Percentiles rank a stretch among this genome's conserved stretches.
Conservation (phyloP, 2,797 vertebrate genomes). For the Melanotaenia boesemani region DNA sequence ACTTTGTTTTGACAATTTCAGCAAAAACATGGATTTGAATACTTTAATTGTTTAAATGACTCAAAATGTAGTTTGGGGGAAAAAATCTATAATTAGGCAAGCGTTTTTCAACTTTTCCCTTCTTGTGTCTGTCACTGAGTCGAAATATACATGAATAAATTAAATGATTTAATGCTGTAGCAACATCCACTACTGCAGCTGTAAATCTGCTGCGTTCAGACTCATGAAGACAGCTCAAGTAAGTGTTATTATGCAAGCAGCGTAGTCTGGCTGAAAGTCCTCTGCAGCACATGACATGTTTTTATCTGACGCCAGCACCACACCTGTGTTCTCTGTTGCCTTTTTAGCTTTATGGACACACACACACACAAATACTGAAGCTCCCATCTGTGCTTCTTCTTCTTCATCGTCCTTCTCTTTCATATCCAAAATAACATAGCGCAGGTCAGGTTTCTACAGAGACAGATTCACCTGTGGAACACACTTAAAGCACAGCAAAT, state of each 20-base stretch:
- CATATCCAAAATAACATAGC: slow-evolving; percentile 18
- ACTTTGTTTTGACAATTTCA: no score
- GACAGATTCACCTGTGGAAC: slow-evolving; percentile 18
- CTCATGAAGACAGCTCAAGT: not conserved
- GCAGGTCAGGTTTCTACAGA: slow-evolving; percentile 50
- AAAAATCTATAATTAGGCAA: no score
- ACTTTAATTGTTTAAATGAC: no score
- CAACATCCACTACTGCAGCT: not conserved
- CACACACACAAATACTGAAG: not conserved
- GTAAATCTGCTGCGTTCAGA: not conserved
- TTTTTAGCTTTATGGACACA: not conserved
- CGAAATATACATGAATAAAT: not conserved
- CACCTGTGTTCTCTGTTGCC: slow-evolving; percentile 16
- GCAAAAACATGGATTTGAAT: no score
- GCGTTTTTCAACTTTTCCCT: not conserved
- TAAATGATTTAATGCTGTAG: not conserved
- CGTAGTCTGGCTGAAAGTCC: slow-evolving; percentile 25
- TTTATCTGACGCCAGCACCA: slow-evolving; percentile 26
- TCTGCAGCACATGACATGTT: slow-evolving; percentile 13
- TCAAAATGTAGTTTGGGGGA: no score
- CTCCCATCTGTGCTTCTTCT: not conserved
- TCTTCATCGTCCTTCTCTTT: not conserved
- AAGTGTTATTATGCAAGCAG: slow-evolving; percentile 35
- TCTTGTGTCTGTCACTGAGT: not conserved
- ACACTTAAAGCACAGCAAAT: slow-evolving; percentile 25